Evolutionary conservation across 2,888 invertebrate genomes (phyloP), one percentile per base, ranked within the genome.

Genomic region (Maniola hyperantus): DNA sequence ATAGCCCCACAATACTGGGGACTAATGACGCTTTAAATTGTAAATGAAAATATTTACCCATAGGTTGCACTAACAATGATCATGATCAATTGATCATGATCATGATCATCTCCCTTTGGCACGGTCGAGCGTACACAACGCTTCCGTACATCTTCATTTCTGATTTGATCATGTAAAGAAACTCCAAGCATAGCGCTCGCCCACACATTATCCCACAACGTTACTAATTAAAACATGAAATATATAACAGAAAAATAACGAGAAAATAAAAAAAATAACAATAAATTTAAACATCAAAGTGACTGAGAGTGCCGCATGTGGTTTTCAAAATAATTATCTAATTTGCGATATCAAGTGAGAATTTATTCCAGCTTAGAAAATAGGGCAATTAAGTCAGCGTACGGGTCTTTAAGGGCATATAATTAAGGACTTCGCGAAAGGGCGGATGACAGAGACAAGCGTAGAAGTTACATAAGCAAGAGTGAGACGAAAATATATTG

Each of bases 341-440:
- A 70, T 72, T 75, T 65, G 61, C 65, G 72, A 72, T 71, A 65
- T 67, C 69, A 65, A 63, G 68, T 70, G 68, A 73, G 73, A 73
- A 74, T 74, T 74, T 75, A 75, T 75, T 72, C 74, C 69, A 73
- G 70, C 68, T 74, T 70, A 74, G 72, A 76, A 76, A 57, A 74
- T 72, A 69, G 72, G 74, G 72, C 71, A 76, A 76, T 76, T 74
- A 76, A 71, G 69, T 74, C 67, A 61, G 54, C 54, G 55, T 65
- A 68, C 68, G 71, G 71, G 69, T 72, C 75, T 74, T 74, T 74
- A 73, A 74, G 71, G 72, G 73, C 72, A 73, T 74, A 75, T 74
- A 75, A 75, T 73, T 74, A 75, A 74, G 73, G 74, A 65, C 66
- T 70, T 72, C 67, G 68, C 66, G 70, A 64, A 73, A 73, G 72